These are phyloP conservation scores for Drosophila sproati DNA, from an alignment of 1,140 invertebrate species.

Conservation along the genomic window DNA sequence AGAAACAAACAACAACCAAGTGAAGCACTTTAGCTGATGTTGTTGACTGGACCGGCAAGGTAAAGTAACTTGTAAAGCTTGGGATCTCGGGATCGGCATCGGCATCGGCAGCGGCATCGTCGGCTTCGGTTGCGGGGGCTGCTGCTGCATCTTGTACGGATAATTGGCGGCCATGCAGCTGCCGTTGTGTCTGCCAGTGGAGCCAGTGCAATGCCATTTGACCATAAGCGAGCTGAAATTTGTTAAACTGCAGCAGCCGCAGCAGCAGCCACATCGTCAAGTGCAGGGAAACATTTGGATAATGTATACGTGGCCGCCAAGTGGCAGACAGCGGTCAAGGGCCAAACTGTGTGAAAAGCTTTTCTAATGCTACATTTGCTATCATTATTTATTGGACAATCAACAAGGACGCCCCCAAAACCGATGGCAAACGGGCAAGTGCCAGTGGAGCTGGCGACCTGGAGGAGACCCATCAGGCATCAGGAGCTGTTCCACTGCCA, in stretches of 20 bases:
- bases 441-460: conserved; percentile 17
- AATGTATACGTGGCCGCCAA: conserved; percentile 50
- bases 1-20: conserved; percentile 58
- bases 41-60: conserved; percentile 63
- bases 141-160: conserved; percentile 75
- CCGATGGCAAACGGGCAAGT: conserved; percentile 32
- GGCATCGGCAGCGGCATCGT: conserved; percentile 4
- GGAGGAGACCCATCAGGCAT: conserved; percentile 30
- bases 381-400: conserved; percentile 77
- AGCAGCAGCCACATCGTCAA: conserved; percentile 52
- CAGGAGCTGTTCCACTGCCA: conserved; percentile 51
- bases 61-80: conserved; percentile 81
- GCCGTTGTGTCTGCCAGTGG: conserved; percentile 65
- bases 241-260: conserved; percentile 56
- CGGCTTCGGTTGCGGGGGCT: conserved; percentile 56
- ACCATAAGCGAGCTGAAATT: conserved; percentile 81
- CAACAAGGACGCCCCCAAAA: conserved; percentile 43
- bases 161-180: conserved; percentile 74
- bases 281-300: conserved; percentile 69
- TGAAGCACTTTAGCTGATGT: conserved; percentile 65
- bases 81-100: conserved; percentile 43
- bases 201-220: conserved; percentile 73
- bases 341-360: conserved; percentile 62
- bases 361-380: conserved; percentile 61
- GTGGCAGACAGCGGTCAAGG: conserved; percentile 38